phyloP scores from a whole-genome alignment of 2,113 vertebrate species.

The Calonectris borealis region DNA sequence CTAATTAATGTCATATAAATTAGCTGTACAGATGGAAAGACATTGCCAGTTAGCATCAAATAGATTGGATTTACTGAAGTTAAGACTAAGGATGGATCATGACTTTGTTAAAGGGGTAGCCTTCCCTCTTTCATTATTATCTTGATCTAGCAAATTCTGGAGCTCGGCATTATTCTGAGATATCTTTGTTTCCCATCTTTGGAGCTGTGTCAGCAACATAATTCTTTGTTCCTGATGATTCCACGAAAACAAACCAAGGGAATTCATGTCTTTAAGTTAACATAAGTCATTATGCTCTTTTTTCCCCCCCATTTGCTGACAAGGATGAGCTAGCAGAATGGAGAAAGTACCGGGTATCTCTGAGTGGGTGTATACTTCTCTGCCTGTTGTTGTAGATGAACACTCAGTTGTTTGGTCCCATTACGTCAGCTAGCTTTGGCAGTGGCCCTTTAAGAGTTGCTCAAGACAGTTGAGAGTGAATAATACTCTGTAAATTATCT shows the following conservation, averaged over 20 bases:
- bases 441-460: background rate
- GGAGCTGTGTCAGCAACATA: background rate
- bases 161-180: background rate
- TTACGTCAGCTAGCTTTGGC: constrained; percentile 6
- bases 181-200: background rate
- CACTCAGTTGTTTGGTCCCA: background rate
- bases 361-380: background rate
- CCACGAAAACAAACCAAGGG: background rate
- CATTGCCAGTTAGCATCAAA: constrained; percentile 20
- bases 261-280: background rate
- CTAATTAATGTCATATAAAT: background rate
- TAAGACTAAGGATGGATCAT: background rate
- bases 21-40: constrained; percentile 26
- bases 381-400: background rate
- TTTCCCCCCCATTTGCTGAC: background rate
- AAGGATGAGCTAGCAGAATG: background rate
- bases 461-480: constrained; percentile 9
- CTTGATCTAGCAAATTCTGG: background rate
- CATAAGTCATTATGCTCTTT: background rate
- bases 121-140: background rate
- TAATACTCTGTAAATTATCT: constrained; percentile 41
- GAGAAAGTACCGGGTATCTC: background rate
- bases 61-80: constrained; percentile 18
- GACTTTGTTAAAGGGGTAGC: background rate
- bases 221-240: background rate